Evolutionary conservation across 2,797 vertebrate species (phyloP).

Genomic region (Gymnothorax javanicus): DNA sequence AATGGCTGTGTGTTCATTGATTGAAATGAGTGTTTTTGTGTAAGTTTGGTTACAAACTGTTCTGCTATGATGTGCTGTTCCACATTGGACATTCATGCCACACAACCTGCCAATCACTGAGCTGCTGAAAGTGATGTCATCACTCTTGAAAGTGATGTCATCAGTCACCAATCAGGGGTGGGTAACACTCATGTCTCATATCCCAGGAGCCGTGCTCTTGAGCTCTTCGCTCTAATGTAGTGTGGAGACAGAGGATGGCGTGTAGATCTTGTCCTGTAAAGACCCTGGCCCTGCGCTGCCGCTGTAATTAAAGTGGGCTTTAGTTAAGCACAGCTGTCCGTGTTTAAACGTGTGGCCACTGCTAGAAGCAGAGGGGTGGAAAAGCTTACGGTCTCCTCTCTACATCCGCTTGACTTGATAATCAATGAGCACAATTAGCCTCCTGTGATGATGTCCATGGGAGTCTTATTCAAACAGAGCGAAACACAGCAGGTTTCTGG

Average conservation of each 20-base stretch:
- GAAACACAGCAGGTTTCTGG: not conserved
- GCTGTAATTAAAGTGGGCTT: not conserved
- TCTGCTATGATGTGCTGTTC: not conserved
- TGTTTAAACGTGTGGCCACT: not conserved
- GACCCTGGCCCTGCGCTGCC: not conserved
- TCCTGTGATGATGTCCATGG: not conserved
- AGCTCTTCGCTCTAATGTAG: not conserved
- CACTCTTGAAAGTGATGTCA: not conserved
- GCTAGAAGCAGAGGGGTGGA: not conserved
- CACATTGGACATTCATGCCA: conserved; percentile 1
- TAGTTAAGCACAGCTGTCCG: not conserved
- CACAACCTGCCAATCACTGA: not conserved
- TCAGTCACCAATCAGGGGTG: not conserved
- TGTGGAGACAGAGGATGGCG: not conserved
- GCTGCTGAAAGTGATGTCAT: not conserved
- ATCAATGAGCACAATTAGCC: not conserved
- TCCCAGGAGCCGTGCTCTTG: not conserved
- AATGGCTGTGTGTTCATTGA: not conserved
- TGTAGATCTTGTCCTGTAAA: not conserved
- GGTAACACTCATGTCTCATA: not conserved
- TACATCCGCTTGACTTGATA: not conserved
- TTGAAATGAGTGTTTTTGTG: not conserved
- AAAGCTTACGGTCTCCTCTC: not conserved
- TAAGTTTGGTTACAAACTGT: too few species aligned
- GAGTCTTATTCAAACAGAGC: not conserved